These are phyloP conservation scores for Drosophila cyrtoloma DNA, from an alignment of 2,888 invertebrate species.

Conservation along the genomic window DNA sequence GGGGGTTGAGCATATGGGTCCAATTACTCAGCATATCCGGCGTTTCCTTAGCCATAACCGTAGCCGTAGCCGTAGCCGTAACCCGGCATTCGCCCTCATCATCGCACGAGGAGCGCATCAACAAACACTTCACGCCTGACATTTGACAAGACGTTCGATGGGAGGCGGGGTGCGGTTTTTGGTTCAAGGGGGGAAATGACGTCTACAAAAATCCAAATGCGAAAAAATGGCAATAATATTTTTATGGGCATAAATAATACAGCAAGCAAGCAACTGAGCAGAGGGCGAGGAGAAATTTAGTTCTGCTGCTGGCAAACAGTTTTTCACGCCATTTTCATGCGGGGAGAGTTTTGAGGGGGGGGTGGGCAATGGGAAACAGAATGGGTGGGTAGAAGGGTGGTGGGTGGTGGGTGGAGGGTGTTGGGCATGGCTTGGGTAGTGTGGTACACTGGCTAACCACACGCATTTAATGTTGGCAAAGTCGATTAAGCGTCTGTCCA, in stretches of 20 bases:
- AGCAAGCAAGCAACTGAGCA: conserved; percentile 27
- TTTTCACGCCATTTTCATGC: conserved; percentile 77
- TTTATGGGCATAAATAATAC: conserved; percentile 78
- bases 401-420: neutral
- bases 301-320: conserved; percentile 38
- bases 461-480: conserved; percentile 77
- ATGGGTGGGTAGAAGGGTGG: neutral
- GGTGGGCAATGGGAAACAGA: neutral
- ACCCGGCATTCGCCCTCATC: conserved; percentile 20
- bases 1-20: conserved; percentile 69
- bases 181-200: conserved; percentile 29
- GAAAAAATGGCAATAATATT: conserved; percentile 81
- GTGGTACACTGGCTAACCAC: conserved; percentile 60
- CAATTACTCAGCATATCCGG: conserved; percentile 79
- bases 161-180: neutral
- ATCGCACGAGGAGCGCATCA: conserved; percentile 62
- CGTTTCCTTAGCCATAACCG: conserved; percentile 39
- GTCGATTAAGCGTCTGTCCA: conserved; percentile 67
- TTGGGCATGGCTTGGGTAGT: conserved; percentile 4
- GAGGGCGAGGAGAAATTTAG: conserved; percentile 3
- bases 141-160: conserved; percentile 68
- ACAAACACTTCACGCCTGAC: conserved; percentile 81
- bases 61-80: neutral
- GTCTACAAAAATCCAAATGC: conserved; percentile 71
- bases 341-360: conserved; percentile 16